Conservation (phyloP, 2,888 invertebrate genomes). For the Megamerina dolium region DNA sequence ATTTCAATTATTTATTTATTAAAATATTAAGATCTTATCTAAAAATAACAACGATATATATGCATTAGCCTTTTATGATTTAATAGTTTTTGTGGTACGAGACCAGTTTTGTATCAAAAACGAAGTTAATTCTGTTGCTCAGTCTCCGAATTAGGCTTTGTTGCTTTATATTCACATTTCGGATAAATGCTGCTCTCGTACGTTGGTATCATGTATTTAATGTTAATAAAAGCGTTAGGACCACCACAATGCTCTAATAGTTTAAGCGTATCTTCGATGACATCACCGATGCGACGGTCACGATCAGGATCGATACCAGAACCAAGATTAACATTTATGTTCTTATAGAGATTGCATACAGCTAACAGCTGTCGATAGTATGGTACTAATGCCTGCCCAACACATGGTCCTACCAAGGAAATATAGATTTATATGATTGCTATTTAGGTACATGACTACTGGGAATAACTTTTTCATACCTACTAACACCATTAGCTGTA, state of each 20-base stretch:
- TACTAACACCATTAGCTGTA: conserved; percentile 79
- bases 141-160: too few species aligned
- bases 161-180: conserved; percentile 20
- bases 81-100: too few species aligned
- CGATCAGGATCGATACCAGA: conserved; percentile 83
- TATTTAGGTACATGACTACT: neutral
- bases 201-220: conserved; percentile 97
- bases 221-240: conserved; percentile 93
- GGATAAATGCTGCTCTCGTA: conserved; percentile 74
- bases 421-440: neutral
- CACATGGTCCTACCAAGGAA: conserved; percentile 44
- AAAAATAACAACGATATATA: too few species aligned
- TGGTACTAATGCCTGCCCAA: conserved; percentile 92
- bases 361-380: conserved; percentile 93
- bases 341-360: conserved; percentile 74
- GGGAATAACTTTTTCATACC: conserved; percentile 49
- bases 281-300: conserved; percentile 79
- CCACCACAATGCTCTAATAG: conserved; percentile 87
- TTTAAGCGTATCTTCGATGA: conserved; percentile 88
- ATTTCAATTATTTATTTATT: too few species aligned
- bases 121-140: too few species aligned
- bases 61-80: too few species aligned
- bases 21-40: too few species aligned
- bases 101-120: too few species aligned
- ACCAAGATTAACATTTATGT: conserved; percentile 66